A percentile compares a stretch with the other conserved stretches of the same genome.
Conservation (phyloP, 2,113 vertebrate species). For the Sigmodon hispidus region DNA sequence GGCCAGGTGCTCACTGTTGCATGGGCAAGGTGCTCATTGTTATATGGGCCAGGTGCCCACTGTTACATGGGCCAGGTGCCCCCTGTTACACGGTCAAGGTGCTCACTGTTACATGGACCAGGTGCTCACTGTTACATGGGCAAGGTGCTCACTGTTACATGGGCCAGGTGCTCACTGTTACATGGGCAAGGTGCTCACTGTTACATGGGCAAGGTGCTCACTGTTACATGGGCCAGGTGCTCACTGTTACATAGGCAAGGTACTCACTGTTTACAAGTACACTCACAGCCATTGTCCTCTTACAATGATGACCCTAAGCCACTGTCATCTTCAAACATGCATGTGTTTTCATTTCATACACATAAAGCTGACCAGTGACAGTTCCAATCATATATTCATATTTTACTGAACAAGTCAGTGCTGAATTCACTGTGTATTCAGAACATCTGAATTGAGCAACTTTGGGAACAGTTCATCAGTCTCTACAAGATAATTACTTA, state of each 20-base stretch:
- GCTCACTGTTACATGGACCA: background rate
- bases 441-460: accelerated
- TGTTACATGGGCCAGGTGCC: background rate
- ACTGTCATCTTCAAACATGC: background rate
- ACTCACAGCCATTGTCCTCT: background rate
- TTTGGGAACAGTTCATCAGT: background rate
- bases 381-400: background rate
- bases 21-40: background rate
- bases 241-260: background rate
- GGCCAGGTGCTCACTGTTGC: too few species aligned
- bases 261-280: background rate
- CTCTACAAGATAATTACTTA: accelerated
- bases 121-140: too few species aligned
- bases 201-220: background rate
- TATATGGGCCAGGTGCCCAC: too few species aligned
- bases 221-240: background rate
- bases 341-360: background rate
- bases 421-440: background rate
- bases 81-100: too few species aligned
- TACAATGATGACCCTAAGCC: background rate
- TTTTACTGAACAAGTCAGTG: background rate
- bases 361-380: background rate
- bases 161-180: background rate
- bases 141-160: too few species aligned
- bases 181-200: too few species aligned